These are phyloP conservation scores for Fringilla coelebs DNA, from an alignment of 2,797 vertebrate genomes.

Conservation along the genomic window DNA sequence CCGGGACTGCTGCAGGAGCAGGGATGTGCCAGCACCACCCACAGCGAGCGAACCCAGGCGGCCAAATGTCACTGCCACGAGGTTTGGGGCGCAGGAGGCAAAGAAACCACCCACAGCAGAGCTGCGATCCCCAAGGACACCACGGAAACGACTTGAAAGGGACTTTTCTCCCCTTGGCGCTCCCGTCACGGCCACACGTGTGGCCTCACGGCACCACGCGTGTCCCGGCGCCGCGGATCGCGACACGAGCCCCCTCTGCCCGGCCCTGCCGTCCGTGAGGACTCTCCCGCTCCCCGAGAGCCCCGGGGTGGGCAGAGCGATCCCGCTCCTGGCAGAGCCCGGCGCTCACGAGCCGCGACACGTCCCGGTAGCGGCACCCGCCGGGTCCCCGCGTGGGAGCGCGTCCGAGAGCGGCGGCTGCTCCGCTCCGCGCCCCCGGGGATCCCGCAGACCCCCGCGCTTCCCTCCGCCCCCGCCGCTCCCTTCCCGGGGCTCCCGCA, in stretches of 20 bases:
- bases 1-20: rapidly evolving
- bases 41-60: not conserved
- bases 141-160: not conserved
- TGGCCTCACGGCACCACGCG: not conserved
- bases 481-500: too few species aligned
- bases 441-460: not conserved
- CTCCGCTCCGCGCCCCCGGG: not conserved
- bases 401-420: not conserved
- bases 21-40: not conserved
- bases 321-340: not conserved
- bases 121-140: not conserved
- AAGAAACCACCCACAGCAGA: not conserved
- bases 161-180: not conserved
- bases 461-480: not conserved
- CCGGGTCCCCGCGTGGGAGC: not conserved
- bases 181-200: not conserved
- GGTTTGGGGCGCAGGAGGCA: not conserved
- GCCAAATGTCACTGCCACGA: not conserved
- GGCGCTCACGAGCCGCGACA: not conserved
- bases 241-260: not conserved
- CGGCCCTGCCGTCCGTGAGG: rapidly evolving
- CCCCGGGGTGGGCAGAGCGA: not conserved
- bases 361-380: not conserved
- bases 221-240: not conserved
- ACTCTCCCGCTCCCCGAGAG: not conserved